Evolutionary conservation across 2,888 invertebrate genomes (phyloP).

Genomic region (Chorisops tibialis): DNA sequence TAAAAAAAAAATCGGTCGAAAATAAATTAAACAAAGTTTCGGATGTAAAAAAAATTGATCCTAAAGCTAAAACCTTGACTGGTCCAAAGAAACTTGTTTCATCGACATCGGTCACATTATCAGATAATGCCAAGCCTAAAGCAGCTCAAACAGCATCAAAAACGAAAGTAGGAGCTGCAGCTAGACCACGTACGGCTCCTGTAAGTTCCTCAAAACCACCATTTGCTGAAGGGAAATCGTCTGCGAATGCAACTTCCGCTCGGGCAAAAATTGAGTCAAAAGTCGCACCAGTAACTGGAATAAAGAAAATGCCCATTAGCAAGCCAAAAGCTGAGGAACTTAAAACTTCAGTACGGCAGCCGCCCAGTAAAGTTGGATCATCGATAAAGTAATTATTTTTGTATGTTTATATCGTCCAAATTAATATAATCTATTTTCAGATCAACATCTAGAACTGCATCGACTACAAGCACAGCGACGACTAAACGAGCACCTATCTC

Average conservation of each 20-base stretch:
- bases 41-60: slow-evolving; percentile 26
- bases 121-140: slow-evolving; percentile 24
- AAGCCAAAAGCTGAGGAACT: slow-evolving; percentile 18
- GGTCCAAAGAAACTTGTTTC: slow-evolving; percentile 25
- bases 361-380: neutral
- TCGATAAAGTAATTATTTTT: slow-evolving; percentile 8
- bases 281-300: neutral
- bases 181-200: slow-evolving; percentile 30
- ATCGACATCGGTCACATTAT: slow-evolving; percentile 23
- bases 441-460: slow-evolving; percentile 25
- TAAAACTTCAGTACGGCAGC: neutral
- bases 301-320: slow-evolving; percentile 11
- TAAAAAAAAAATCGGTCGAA: slow-evolving; percentile 2
- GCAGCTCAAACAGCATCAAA: slow-evolving; percentile 22
- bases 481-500: slow-evolving; percentile 30
- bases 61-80: slow-evolving; percentile 16
- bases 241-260: slow-evolving; percentile 11
- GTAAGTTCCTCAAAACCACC: slow-evolving; percentile 30
- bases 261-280: slow-evolving; percentile 12
- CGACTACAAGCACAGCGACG: slow-evolving; percentile 34
- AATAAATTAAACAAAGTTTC: slow-evolving; percentile 13
- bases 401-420: neutral
- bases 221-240: slow-evolving; percentile 21
- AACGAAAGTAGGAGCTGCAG: slow-evolving; percentile 21
- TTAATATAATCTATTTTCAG: neutral